These are phyloP conservation scores for Amphibalanus amphitrite DNA, from an alignment of 1,140 invertebrate genomes.

Conservation along the genomic window DNA sequence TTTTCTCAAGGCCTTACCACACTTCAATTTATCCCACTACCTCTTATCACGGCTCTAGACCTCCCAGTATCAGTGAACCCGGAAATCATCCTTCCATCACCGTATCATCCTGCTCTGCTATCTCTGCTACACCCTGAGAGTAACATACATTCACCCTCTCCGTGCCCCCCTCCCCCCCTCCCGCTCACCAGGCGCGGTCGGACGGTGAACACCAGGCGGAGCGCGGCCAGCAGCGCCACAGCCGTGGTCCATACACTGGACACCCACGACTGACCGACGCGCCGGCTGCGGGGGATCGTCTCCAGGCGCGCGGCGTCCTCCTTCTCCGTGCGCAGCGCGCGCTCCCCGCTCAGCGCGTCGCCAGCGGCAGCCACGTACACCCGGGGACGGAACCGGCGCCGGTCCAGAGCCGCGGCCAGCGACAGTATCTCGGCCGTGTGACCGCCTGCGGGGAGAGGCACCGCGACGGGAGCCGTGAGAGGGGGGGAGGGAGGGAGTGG, in stretches of 20 bases:
- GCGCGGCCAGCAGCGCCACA: constrained; percentile 42
- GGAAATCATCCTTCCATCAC: too few relatives aligned
- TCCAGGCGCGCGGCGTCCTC: constrained; percentile 5
- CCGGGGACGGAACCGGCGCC: constrained; percentile 41
- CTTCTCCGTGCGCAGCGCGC: constrained; percentile 10
- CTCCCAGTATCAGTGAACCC: too few relatives aligned
- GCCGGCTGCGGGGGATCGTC: constrained; percentile 57
- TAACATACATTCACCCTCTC: too few relatives aligned
- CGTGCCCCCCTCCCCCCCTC: too few relatives aligned
- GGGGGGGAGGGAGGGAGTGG: too few relatives aligned
- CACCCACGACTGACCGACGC: constrained; percentile 70
- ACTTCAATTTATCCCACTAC: too few relatives aligned
- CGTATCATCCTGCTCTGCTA: too few relatives aligned
- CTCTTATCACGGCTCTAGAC: too few relatives aligned
- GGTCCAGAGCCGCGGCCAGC: constrained; percentile 41
- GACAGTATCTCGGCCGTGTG: constrained; percentile 79
- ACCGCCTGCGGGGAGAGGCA: constrained; percentile 32
- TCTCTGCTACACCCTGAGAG: too few relatives aligned
- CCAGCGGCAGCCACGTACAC: constrained; percentile 60
- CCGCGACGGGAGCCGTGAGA: too few relatives aligned
- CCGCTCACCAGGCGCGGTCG: constrained; percentile 45
- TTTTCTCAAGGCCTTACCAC: too few relatives aligned
- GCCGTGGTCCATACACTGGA: constrained; percentile 60
- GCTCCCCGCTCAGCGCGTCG: constrained; percentile 46
- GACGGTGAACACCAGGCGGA: constrained; percentile 49